A percentile compares a stretch with the other conserved stretches of the same genome.
Evolutionary conservation across 2,113 vertebrate species (phyloP).

Genomic region (Sclerurus mexicanus): DNA sequence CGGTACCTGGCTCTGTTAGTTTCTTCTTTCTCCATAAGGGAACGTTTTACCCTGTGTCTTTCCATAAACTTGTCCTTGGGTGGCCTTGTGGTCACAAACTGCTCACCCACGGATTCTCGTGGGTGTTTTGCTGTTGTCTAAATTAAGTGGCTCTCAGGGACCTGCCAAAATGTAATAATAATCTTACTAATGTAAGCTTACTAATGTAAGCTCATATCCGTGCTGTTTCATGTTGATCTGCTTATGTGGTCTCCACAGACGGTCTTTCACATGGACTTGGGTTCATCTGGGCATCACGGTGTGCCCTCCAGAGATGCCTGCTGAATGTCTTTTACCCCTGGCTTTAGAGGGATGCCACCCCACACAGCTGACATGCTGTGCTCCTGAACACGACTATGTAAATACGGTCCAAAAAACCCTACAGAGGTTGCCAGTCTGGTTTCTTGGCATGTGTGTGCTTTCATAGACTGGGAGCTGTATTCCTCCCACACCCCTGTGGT

Average conservation of each 20-base stretch:
- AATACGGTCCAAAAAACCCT: neutral
- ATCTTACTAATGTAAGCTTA: slow-evolving; percentile 33
- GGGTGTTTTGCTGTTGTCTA: neutral
- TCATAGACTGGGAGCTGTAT: neutral
- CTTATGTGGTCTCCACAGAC: neutral
- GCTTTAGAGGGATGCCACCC: neutral
- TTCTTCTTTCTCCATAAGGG: neutral
- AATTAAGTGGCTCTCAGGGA: neutral
- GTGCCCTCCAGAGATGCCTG: neutral
- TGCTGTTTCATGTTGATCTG: neutral
- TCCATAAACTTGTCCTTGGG: neutral
- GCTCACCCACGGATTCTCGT: accelerated
- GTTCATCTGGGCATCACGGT: neutral
- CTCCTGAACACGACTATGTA: accelerated
- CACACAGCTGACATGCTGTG: neutral
- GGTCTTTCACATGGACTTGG: neutral
- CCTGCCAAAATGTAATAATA: neutral
- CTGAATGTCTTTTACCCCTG: neutral
- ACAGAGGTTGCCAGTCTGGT: neutral
- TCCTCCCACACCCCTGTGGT: neutral
- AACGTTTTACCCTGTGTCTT: neutral
- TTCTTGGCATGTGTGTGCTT: neutral
- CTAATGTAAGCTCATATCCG: neutral
- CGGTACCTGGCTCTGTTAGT: neutral
- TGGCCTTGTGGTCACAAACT: neutral